Evolutionary conservation across 2,797 vertebrate genomes (phyloP).

Genomic region (Arctocebus calabarensis): DNA sequence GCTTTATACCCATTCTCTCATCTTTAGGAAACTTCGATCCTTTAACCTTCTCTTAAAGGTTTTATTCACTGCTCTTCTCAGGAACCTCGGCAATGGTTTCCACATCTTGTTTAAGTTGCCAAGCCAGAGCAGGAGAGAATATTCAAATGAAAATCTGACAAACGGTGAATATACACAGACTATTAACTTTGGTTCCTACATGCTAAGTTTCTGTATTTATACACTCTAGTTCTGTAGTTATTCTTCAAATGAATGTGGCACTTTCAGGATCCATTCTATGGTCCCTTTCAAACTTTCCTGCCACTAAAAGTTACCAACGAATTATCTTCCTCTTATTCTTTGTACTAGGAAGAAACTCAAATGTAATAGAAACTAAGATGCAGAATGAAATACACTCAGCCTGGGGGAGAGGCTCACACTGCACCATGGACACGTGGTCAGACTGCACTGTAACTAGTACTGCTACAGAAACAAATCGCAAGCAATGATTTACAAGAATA

Average conservation of each 20-base stretch:
- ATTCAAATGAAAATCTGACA: conserved; percentile 30
- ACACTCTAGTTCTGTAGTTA: background rate
- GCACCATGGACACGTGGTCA: background rate
- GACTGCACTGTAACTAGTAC: background rate
- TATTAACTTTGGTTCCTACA: conserved; percentile 13
- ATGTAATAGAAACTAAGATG: conserved; percentile 42
- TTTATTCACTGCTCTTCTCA: conserved; percentile 12
- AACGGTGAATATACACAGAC: background rate
- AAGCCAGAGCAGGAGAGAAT: conserved; percentile 31
- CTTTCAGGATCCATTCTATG: background rate
- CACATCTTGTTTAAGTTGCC: conserved; percentile 41
- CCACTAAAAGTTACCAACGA: conserved; percentile 17
- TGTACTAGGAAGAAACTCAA: background rate
- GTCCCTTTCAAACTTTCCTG: conserved; percentile 32
- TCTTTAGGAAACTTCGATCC: conserved; percentile 19
- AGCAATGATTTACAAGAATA: background rate
- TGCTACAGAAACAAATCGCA: background rate
- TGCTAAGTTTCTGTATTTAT: background rate
- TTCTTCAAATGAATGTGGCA: background rate
- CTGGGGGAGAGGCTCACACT: background rate
- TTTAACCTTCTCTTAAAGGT: conserved; percentile 29
- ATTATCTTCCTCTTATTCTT: background rate
- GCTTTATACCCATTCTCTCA: background rate
- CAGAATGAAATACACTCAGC: conserved; percentile 1
- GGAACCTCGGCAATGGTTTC: conserved; percentile 15